A percentile compares a stretch with the other conserved stretches of the same genome.
Evolutionary conservation across 2,797 vertebrate genomes (phyloP).

Genomic region (Emys orbicularis): DNA sequence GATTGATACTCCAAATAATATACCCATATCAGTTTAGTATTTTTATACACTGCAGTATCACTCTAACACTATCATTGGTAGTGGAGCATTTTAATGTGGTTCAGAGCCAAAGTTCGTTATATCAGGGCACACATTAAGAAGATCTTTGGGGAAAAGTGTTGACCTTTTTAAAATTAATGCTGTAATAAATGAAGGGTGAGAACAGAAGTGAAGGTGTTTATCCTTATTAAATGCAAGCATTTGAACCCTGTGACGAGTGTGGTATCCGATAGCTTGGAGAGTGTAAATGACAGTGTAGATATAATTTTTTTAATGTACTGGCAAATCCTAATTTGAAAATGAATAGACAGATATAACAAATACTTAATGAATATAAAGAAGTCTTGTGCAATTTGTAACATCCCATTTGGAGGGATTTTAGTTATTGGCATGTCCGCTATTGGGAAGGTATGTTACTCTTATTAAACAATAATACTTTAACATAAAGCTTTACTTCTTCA

Average conservation of each 20-base stretch:
- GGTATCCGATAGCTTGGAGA: rapidly evolving
- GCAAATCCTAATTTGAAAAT: not conserved
- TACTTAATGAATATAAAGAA: not conserved
- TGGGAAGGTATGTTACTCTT: not conserved
- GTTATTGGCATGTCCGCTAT: not conserved
- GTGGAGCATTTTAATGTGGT: not conserved
- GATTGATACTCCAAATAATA: no score
- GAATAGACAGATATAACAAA: not conserved
- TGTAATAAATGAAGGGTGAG: not conserved
- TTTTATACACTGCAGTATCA: not conserved
- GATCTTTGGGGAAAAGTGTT: not conserved
- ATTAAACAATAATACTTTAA: not conserved
- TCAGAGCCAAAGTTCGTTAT: not conserved
- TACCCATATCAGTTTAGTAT: not conserved
- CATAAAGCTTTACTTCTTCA: not conserved
- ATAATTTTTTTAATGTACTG: not conserved
- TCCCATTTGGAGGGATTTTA: not conserved
- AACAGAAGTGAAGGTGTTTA: not conserved
- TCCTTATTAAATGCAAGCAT: not conserved
- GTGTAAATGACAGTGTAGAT: not conserved
- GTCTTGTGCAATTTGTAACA: not conserved
- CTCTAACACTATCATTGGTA: not conserved
- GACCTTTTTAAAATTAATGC: not conserved
- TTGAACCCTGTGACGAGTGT: not conserved
- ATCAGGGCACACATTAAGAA: not conserved